Evolutionary conservation across 2,113 vertebrate genomes (phyloP).

Genomic region (Sinocyclocheilus anshuiensis): DNA sequence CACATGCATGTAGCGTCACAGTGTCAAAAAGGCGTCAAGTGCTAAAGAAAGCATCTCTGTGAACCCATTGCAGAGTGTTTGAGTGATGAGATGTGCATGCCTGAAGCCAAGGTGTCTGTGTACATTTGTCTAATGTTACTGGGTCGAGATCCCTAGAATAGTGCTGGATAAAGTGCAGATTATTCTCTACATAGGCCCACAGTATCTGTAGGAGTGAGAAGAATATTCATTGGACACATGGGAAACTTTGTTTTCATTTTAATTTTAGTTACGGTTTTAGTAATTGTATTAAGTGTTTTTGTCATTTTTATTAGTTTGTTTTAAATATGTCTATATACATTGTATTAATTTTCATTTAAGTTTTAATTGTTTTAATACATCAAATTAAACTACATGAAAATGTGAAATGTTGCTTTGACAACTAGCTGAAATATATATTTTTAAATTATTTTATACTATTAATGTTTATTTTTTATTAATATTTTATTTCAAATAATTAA

Average conservation of each 20-base stretch:
- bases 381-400: too few species aligned
- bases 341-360: too few species aligned
- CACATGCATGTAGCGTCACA: background rate
- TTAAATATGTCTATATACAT: too few species aligned
- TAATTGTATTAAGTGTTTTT: background rate
- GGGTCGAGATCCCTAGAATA: conserved; percentile 45
- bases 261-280: too few species aligned
- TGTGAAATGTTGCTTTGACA: too few species aligned
- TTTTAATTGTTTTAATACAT: too few species aligned
- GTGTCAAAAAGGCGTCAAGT: conserved; percentile 12
- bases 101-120: conserved; percentile 16
- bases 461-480: too few species aligned
- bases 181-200: background rate
- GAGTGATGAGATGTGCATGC: conserved; percentile 19
- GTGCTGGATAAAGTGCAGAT: conserved; percentile 48
- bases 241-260: background rate
- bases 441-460: too few species aligned
- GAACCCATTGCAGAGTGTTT: conserved; percentile 23
- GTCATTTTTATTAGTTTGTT: too few species aligned
- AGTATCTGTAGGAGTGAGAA: background rate
- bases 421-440: too few species aligned
- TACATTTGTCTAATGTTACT: conserved; percentile 46
- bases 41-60: conserved; percentile 28
- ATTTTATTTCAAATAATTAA: too few species aligned
- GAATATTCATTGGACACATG: background rate